These are phyloP conservation scores for Corythornis vintsioides DNA, from an alignment of 2,113 vertebrate genomes.

Conservation along the genomic window DNA sequence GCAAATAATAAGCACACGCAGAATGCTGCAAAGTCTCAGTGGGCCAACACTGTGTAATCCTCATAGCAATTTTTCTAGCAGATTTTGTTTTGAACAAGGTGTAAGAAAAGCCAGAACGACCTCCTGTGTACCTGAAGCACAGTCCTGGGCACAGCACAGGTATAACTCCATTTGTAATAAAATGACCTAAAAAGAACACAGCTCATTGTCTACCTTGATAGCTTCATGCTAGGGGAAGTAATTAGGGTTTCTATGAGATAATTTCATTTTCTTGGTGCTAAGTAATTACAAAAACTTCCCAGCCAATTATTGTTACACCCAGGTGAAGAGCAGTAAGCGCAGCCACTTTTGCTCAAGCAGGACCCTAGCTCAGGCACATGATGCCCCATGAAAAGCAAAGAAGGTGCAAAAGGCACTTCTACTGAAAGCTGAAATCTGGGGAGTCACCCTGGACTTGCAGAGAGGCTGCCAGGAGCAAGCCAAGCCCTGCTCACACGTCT, in stretches of 20 bases:
- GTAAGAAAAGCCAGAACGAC: neutral
- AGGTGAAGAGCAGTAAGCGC: neutral
- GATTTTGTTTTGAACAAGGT: conserved; percentile 16
- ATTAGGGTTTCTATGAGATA: neutral
- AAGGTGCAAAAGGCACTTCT: neutral
- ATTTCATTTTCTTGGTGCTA: neutral
- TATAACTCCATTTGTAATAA: neutral
- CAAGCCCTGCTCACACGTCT: neutral
- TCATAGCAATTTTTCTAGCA: neutral
- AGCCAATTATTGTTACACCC: neutral
- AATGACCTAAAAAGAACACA: neutral
- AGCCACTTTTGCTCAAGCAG: neutral
- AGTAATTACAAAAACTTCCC: neutral
- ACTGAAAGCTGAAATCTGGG: rapidly evolving
- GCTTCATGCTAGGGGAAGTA: neutral
- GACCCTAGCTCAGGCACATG: neutral
- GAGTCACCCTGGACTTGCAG: neutral
- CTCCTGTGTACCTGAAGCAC: neutral
- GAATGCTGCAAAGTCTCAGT: neutral
- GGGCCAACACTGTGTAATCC: neutral
- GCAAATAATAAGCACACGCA: neutral
- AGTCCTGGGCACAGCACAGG: neutral
- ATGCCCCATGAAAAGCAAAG: neutral
- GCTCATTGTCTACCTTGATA: neutral
- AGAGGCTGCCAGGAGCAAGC: neutral